Evolutionary conservation across 92 coral and sea anemone species (phyloP).

Genomic region (Ricordea florida): DNA sequence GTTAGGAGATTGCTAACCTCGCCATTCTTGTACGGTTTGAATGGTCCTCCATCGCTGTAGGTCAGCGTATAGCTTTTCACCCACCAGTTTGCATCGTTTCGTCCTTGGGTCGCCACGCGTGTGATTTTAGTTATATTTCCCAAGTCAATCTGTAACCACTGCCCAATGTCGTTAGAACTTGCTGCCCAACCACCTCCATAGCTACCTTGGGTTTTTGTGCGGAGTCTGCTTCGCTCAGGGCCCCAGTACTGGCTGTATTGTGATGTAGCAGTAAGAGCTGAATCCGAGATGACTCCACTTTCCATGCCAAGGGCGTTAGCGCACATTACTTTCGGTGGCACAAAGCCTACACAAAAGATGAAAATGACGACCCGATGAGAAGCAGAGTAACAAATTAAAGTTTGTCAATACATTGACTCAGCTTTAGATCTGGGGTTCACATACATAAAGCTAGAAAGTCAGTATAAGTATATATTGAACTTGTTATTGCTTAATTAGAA

Average conservation of each 20-base stretch:
- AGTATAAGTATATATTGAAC: too few species aligned
- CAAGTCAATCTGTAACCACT: neutral
- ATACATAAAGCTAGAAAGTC: too few species aligned
- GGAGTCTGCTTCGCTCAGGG: neutral
- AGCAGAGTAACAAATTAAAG: too few species aligned
- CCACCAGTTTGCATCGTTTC: conserved; percentile 14
- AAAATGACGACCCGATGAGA: too few species aligned
- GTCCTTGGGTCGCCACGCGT: neutral
- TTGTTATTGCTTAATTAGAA: too few species aligned
- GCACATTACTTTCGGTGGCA: neutral
- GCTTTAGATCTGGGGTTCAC: too few species aligned
- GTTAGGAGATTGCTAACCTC: neutral
- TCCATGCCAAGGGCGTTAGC: conserved; percentile 9
- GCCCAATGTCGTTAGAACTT: neutral
- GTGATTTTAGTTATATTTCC: conserved; percentile 2
- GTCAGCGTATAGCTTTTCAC: conserved; percentile 8
- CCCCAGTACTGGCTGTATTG: conserved; percentile 3
- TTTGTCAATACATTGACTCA: neutral
- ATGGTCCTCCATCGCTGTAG: conserved; percentile 15
- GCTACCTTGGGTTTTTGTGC: neutral
- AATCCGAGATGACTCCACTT: neutral
- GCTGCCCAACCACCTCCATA: neutral
- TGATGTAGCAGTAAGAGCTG: conserved; percentile 16
- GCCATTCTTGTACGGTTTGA: conserved; percentile 1
- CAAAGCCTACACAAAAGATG: too few species aligned